Evolutionary conservation across 1,140 invertebrate species (phyloP).

Genomic region (Galendromus occidentalis): DNA sequence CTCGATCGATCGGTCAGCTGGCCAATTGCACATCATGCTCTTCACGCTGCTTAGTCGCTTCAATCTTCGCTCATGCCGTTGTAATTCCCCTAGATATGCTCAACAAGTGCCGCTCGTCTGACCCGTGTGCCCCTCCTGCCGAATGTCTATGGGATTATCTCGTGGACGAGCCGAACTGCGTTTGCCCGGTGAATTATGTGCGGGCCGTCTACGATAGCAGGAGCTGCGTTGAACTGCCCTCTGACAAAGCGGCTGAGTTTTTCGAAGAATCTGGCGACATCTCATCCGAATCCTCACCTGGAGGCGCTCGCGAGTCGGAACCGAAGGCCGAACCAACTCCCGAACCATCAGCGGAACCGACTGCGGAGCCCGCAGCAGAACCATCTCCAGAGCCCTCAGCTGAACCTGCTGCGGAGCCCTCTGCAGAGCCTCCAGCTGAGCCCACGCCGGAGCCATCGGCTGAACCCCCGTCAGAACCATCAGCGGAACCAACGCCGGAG

Average conservation of each 20-base stretch:
- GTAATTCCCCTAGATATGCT: not conserved
- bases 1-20: too few relatives aligned
- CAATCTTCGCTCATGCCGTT: too few relatives aligned
- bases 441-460: not conserved
- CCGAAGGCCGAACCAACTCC: not conserved
- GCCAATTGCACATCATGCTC: too few relatives aligned
- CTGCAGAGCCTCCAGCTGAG: not conserved
- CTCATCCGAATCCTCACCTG: not conserved
- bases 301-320: not conserved
- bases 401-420: not conserved
- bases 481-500: not conserved
- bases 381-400: not conserved
- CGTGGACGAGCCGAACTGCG: not conserved
- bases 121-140: not conserved
- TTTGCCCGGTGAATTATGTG: not conserved
- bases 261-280: not conserved
- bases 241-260: not conserved
- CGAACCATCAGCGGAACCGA: not conserved
- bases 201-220: not conserved
- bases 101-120: not conserved
- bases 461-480: not conserved
- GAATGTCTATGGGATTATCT: not conserved
- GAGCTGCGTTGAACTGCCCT: not conserved
- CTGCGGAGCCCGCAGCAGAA: not conserved
- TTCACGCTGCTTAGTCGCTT: too few relatives aligned